Percentiles rank a stretch among this genome's conserved stretches.
phyloP scores from a whole-genome alignment of 1,140 invertebrate species.

The Drosophila mayri region DNA sequence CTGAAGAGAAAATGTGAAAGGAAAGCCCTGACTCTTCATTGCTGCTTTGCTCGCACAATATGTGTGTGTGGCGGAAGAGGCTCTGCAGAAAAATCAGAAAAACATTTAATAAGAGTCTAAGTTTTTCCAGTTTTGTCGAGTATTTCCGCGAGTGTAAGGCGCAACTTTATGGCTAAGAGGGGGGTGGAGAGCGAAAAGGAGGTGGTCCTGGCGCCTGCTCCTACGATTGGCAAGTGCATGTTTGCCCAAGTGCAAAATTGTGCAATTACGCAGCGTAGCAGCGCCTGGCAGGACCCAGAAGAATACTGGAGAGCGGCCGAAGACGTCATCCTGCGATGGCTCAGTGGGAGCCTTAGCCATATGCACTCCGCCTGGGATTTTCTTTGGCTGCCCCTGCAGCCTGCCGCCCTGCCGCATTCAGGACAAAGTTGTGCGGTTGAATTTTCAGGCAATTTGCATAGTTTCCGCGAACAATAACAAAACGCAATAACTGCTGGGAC shows the following conservation, averaged over 20 bases:
- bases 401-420: slow-evolving; percentile 17
- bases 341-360: slow-evolving; percentile 22
- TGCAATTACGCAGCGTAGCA: slow-evolving; percentile 68
- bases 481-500: slow-evolving; percentile 38
- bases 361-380: slow-evolving; percentile 35
- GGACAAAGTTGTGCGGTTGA: slow-evolving; percentile 44
- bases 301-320: slow-evolving; percentile 4
- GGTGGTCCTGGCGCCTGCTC: slow-evolving; percentile 3
- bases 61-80: no score
- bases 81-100: no score
- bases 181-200: neutral
- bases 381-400: slow-evolving; percentile 12
- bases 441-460: slow-evolving; percentile 56
- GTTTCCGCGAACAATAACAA: slow-evolving; percentile 29
- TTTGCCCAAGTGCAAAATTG: slow-evolving; percentile 78
- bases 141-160: neutral
- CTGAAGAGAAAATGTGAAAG: no score
- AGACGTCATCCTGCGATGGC: slow-evolving; percentile 17
- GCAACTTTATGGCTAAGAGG: slow-evolving; percentile 3
- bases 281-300: slow-evolving; percentile 19
- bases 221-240: slow-evolving; percentile 70
- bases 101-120: neutral
- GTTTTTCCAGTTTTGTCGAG: no score
- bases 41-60: no score
- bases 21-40: no score